These are phyloP conservation scores for Arremon brunneinucha DNA, from an alignment of 2,797 vertebrate genomes.

Conservation along the genomic window DNA sequence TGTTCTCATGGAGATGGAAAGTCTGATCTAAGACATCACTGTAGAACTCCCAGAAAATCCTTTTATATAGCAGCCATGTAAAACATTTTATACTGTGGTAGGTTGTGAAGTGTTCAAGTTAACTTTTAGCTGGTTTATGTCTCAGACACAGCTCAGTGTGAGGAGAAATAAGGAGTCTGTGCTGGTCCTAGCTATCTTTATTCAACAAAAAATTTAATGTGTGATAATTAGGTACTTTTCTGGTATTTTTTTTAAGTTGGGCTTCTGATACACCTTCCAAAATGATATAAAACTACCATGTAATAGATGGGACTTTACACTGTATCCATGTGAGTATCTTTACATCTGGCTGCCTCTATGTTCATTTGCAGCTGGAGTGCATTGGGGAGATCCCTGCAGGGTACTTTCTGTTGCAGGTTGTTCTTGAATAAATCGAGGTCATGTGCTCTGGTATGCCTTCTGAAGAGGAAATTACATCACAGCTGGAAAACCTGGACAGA, in stretches of 20 bases:
- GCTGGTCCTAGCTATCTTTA: neutral
- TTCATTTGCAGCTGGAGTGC: neutral
- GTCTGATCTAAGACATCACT: neutral
- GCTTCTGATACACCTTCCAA: neutral
- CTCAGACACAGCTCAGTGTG: neutral
- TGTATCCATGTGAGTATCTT: neutral
- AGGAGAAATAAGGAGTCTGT: neutral
- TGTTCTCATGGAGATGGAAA: neutral
- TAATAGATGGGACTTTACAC: neutral
- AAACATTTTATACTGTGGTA: neutral
- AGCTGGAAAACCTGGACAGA: neutral
- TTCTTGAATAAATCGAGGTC: neutral
- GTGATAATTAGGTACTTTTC: neutral
- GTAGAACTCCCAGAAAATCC: neutral
- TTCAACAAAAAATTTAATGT: neutral
- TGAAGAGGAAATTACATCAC: neutral
- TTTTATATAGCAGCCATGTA: neutral
- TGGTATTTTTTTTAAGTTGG: neutral
- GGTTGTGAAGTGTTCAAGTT: neutral
- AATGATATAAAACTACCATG: neutral
- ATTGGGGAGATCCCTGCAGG: neutral
- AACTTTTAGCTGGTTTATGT: neutral
- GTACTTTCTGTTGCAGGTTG: neutral
- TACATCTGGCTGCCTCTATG: fast-evolving
- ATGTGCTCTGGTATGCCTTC: neutral